A percentile compares a stretch with the other conserved stretches of the same genome.
phyloP scores from a whole-genome alignment of 2,797 vertebrate species.

The Gallinago nigripennis region DNA sequence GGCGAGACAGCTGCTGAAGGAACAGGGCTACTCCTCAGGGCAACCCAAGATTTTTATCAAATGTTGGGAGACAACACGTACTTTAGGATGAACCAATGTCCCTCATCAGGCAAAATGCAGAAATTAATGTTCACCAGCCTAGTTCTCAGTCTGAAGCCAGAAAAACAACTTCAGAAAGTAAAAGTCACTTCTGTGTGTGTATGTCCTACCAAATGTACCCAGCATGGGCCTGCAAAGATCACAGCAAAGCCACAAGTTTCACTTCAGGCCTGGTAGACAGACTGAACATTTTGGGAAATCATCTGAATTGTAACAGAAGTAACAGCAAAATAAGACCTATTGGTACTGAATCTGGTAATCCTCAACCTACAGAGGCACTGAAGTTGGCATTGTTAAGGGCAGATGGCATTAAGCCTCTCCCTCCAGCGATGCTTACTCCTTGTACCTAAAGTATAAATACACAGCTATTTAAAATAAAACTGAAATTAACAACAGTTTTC shows the following conservation, averaged over 20 bases:
- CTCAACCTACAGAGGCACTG: not conserved
- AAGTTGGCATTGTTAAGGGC: not conserved
- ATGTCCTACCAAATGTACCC: not conserved
- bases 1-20: not conserved
- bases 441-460: not conserved
- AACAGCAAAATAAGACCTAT: not conserved
- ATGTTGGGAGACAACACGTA: not conserved
- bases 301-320: not conserved
- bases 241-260: not conserved
- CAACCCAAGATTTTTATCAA: not conserved
- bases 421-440: not conserved
- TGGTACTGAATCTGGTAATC: not conserved
- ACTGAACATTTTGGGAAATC: not conserved
- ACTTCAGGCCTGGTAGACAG: not conserved
- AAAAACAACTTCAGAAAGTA: not conserved
- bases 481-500: not conserved
- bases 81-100: not conserved
- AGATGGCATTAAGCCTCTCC: not conserved
- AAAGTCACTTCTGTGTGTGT: not conserved
- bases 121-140: not conserved
- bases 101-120: not conserved
- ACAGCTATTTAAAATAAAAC: not conserved
- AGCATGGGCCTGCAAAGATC: not conserved
- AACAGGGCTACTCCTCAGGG: not conserved
- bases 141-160: not conserved